Evolutionary conservation across 1,140 invertebrate species (phyloP).

Genomic region (Anadara kagoshimensis): DNA sequence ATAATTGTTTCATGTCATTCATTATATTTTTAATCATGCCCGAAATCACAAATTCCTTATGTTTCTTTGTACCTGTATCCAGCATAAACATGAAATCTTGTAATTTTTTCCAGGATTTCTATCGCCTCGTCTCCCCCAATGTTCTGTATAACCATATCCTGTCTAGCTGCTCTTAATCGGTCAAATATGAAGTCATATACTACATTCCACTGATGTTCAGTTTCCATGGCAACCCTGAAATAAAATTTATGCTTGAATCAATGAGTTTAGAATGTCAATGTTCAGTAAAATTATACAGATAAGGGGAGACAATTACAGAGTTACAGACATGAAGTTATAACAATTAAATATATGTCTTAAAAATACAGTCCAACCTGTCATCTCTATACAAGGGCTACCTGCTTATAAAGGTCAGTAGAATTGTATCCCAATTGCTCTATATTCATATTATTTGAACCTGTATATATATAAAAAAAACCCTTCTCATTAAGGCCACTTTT

Average conservation of each 20-base stretch:
- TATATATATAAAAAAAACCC: too few relatives aligned
- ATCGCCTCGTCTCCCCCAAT: constrained; percentile 75
- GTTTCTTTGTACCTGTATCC: constrained; percentile 78
- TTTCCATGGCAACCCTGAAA: constrained; percentile 76
- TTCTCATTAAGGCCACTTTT: too few relatives aligned
- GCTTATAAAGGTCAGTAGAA: too few relatives aligned
- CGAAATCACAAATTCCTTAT: too few relatives aligned
- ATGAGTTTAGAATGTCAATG: neutral
- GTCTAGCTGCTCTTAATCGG: constrained; percentile 82
- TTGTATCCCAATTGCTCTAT: too few relatives aligned
- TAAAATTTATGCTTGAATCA: constrained; percentile 21
- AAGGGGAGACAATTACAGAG: neutral
- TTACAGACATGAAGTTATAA: neutral
- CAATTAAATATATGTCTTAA: too few relatives aligned
- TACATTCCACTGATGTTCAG: constrained; percentile 76
- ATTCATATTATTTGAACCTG: too few relatives aligned
- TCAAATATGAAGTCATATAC: constrained; percentile 86
- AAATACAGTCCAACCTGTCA: too few relatives aligned
- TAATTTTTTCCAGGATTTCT: constrained; percentile 79
- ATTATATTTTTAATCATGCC: too few relatives aligned
- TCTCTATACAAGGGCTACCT: too few relatives aligned
- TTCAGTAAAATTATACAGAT: neutral
- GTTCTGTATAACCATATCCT: constrained; percentile 85
- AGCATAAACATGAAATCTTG: constrained; percentile 82
- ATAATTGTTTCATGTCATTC: too few relatives aligned